A percentile compares a stretch with the other conserved stretches of the same genome.
Conservation (phyloP, 1,140 invertebrate genomes). For the Drosophila lowei region DNA sequence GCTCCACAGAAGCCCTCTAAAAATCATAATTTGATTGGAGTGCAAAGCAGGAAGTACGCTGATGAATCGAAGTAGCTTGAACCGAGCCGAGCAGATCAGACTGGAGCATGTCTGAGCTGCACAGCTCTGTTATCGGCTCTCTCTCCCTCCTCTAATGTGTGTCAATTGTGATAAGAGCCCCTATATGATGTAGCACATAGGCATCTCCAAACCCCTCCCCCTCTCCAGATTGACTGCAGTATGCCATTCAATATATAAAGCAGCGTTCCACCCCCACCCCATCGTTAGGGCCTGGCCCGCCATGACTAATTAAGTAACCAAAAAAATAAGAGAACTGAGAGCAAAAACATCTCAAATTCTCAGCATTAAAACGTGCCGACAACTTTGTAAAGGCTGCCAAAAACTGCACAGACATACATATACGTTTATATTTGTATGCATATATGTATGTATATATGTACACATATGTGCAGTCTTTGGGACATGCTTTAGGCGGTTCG, state of each 20-base stretch:
- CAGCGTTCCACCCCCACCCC: constrained; percentile 3
- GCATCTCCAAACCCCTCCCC: too few relatives aligned
- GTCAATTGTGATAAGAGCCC: constrained; percentile 64
- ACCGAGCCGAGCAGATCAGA: constrained; percentile 12
- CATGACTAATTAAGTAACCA: constrained; percentile 77
- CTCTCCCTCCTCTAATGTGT: constrained; percentile 52
- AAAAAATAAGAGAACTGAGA: constrained; percentile 41
- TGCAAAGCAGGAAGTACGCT: constrained; percentile 34
- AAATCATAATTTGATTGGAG: too few relatives aligned
- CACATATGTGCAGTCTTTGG: neutral
- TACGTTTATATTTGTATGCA: constrained; percentile 10
- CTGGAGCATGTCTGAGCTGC: constrained; percentile 12
- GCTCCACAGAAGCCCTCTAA: too few relatives aligned
- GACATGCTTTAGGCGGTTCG: constrained; percentile 11
- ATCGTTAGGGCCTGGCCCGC: constrained; percentile 21
- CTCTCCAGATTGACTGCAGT: constrained; percentile 1
- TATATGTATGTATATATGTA: constrained; percentile 13
- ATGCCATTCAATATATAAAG: neutral
- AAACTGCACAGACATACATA: constrained; percentile 14
- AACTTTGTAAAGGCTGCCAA: constrained; percentile 72
- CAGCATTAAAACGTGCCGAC: constrained; percentile 72
- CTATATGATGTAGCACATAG: constrained; percentile 8
- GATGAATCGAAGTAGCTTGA: constrained; percentile 23
- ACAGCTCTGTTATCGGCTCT: constrained; percentile 1
- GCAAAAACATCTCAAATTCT: constrained; percentile 57